Percentiles rank a stretch among this genome's conserved stretches.
phyloP scores from a whole-genome alignment of 2,113 vertebrate genomes.

The Antennarius striatus region DNA sequence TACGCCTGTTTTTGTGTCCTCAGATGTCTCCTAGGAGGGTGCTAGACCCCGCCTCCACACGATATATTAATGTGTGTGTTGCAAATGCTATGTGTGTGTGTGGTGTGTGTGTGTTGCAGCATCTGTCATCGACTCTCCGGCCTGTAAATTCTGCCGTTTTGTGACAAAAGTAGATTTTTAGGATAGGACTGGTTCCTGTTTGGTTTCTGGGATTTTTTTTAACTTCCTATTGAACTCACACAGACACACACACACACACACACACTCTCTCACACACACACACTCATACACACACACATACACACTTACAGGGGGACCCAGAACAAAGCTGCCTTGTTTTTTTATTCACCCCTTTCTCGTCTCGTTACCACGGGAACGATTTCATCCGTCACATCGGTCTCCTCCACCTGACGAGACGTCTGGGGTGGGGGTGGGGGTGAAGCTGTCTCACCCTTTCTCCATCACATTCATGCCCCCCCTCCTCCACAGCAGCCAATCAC shows the following conservation, averaged over 20 bases:
- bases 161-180: conserved; percentile 44
- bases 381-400: not conserved
- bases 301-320: conserved; percentile 50
- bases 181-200: conserved; percentile 72
- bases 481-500: conserved; percentile 47
- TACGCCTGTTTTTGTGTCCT: conserved; percentile 7
- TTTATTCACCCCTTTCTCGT: conserved; percentile 11
- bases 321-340: conserved; percentile 72
- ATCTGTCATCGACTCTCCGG: conserved; percentile 54
- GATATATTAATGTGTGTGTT: conserved; percentile 27
- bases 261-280: not conserved
- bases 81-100: conserved; percentile 51
- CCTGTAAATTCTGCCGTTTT: conserved; percentile 72
- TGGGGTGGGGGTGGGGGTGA: not conserved
- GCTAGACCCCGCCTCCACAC: conserved; percentile 12
- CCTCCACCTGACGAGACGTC: not conserved
- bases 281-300: conserved; percentile 43
- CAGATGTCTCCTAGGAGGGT: conserved; percentile 40
- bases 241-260: conserved; percentile 48
- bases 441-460: not conserved
- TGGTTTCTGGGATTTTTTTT: conserved; percentile 8
- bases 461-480: conserved; percentile 12
- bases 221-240: conserved; percentile 10
- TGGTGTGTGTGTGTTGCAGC: conserved; percentile 51
- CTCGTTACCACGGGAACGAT: not conserved